phyloP scores from a whole-genome alignment of 2,888 invertebrate species.

The Punctoribates punctum region DNA sequence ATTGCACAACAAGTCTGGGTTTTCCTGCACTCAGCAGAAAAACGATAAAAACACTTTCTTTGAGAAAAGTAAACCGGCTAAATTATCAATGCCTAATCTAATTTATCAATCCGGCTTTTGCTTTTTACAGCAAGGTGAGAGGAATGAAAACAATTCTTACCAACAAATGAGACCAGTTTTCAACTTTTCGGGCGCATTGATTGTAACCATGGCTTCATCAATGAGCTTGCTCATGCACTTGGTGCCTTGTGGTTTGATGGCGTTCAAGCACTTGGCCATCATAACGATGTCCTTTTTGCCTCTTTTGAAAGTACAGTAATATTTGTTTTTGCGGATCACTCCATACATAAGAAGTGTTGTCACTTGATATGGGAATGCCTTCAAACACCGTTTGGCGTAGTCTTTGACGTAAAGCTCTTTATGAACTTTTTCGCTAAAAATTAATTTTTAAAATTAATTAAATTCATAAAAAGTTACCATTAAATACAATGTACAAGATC shows the following conservation, averaged over 20 bases:
- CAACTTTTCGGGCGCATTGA: constrained; percentile 9
- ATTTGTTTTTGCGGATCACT: constrained; percentile 36
- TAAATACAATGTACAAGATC: not conserved
- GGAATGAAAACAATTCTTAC: constrained; percentile 16
- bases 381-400: constrained; percentile 38
- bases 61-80: too few species aligned
- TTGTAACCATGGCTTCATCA: constrained; percentile 27
- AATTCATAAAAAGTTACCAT: not conserved
- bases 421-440: constrained; percentile 33
- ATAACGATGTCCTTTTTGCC: constrained; percentile 37
- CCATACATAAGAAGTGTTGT: constrained; percentile 41
- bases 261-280: constrained; percentile 40
- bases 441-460: not conserved
- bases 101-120: too few species aligned
- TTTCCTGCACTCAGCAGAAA: too few species aligned
- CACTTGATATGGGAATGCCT: constrained; percentile 41
- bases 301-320: constrained; percentile 38
- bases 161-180: constrained; percentile 40
- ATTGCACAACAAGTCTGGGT: not conserved
- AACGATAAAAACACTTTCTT: too few species aligned
- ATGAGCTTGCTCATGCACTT: constrained; percentile 33
- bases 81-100: too few species aligned
- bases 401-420: constrained; percentile 40
- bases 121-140: not conserved
- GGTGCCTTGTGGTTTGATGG: constrained; percentile 29